Percentiles rank a stretch among this genome's conserved stretches.
These are phyloP conservation scores for Peromyscus melanophrys DNA, from an alignment of 2,797 vertebrate species.

Conservation along the genomic window DNA sequence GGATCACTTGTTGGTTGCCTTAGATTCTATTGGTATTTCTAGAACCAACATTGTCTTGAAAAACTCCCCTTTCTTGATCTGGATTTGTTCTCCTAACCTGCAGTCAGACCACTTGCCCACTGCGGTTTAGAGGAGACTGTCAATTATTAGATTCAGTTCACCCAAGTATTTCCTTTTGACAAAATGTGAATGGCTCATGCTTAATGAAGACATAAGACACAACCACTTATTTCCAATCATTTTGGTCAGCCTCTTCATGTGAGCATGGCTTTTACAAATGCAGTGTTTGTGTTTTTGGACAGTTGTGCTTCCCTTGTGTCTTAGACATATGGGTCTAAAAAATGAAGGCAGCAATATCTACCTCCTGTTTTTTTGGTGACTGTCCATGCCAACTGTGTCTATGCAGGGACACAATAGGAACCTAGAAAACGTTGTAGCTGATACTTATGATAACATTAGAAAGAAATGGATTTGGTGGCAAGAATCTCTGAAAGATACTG, in stretches of 20 bases:
- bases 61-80: neutral
- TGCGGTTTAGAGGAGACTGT: neutral
- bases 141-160: neutral
- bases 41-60: neutral
- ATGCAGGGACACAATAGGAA: neutral
- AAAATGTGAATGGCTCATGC: neutral
- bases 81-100: neutral
- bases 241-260: neutral
- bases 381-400: neutral
- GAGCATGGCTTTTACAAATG: neutral
- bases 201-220: neutral
- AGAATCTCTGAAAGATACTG: constrained; percentile 18
- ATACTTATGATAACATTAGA: neutral
- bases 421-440: neutral
- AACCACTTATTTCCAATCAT: neutral
- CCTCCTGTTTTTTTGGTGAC: neutral
- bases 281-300: neutral
- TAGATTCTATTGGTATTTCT: neutral
- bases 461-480: constrained; percentile 43
- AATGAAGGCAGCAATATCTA: neutral
- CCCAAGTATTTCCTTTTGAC: neutral
- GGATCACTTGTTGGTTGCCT: neutral
- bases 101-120: too few species aligned
- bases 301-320: neutral
- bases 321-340: neutral